Evolutionary conservation across 2,113 vertebrate genomes (phyloP).

Genomic region (Rhinoptilus africanus): DNA sequence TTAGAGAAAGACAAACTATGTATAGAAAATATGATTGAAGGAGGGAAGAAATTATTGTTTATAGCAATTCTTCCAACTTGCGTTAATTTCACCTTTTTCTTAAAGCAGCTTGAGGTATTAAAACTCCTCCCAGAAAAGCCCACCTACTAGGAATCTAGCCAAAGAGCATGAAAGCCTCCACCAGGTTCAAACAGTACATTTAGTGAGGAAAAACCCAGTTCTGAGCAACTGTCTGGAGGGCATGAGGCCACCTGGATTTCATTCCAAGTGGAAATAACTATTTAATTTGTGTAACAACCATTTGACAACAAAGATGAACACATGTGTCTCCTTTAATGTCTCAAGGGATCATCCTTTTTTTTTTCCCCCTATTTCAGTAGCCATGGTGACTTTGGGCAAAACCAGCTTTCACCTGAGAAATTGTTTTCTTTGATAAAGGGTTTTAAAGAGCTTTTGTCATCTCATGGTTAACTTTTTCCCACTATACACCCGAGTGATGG

Average conservation of each 20-base stretch:
- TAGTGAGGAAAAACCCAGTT: neutral
- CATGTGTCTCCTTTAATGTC: slow-evolving; percentile 31
- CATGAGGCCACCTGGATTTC: slow-evolving; percentile 47
- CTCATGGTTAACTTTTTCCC: neutral
- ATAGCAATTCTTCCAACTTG: neutral
- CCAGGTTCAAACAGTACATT: neutral
- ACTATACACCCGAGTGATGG: neutral
- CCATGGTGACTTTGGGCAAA: slow-evolving; percentile 21
- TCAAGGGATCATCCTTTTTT: neutral
- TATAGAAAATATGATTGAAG: neutral
- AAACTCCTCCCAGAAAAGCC: neutral
- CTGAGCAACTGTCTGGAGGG: slow-evolving; percentile 9
- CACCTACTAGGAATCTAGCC: neutral
- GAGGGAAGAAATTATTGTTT: neutral
- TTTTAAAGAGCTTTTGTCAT: slow-evolving; percentile 19
- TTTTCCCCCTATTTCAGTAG: slow-evolving; percentile 9
- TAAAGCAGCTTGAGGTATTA: neutral
- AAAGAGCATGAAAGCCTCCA: neutral
- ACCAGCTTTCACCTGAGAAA: slow-evolving; percentile 28
- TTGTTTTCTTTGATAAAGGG: slow-evolving; percentile 21
- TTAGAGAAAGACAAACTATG: neutral
- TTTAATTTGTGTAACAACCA: slow-evolving; percentile 61
- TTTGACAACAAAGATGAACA: slow-evolving; percentile 59
- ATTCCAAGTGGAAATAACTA: slow-evolving; percentile 55
- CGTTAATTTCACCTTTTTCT: neutral